Evolutionary conservation across 2,888 invertebrate species (phyloP).

Genomic region (Nomada ferruginata): DNA sequence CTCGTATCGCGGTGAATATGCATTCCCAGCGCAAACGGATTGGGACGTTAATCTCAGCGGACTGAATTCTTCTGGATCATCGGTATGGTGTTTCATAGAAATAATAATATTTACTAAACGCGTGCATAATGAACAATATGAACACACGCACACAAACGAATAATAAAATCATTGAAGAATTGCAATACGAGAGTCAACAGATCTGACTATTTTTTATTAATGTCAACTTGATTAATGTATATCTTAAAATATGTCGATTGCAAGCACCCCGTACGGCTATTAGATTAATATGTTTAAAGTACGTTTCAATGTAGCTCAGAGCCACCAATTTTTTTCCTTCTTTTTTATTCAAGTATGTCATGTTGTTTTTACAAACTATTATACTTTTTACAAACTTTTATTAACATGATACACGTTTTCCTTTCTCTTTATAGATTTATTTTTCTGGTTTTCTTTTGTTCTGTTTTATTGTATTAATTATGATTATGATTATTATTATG

Average conservation of each 20-base stretch:
- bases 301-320: conserved; percentile 41
- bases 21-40: conserved; percentile 80
- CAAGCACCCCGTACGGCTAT: conserved; percentile 41
- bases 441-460: not conserved
- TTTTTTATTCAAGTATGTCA: conserved; percentile 42
- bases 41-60: conserved; percentile 78
- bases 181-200: conserved; percentile 64
- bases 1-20: conserved; percentile 78
- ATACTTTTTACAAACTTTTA: not conserved
- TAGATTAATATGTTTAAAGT: conserved; percentile 41
- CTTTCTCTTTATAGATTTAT: conserved; percentile 20
- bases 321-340: conserved; percentile 11
- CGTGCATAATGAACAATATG: conserved; percentile 49
- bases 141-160: conserved; percentile 48
- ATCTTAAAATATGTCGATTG: conserved; percentile 23
- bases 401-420: not conserved
- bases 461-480: too few relatives aligned
- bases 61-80: conserved; percentile 79
- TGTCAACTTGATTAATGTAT: not conserved
- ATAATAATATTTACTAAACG: conserved; percentile 41
- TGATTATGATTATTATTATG: too few relatives aligned
- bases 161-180: conserved; percentile 38
- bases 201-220: conserved; percentile 45
- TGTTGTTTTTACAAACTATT: conserved; percentile 22
- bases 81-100: conserved; percentile 76